A percentile compares a stretch with the other conserved stretches of the same genome.
These are phyloP conservation scores for Caenorhabditis japonica DNA, from an alignment of 2,888 invertebrate species.

Conservation along the genomic window DNA sequence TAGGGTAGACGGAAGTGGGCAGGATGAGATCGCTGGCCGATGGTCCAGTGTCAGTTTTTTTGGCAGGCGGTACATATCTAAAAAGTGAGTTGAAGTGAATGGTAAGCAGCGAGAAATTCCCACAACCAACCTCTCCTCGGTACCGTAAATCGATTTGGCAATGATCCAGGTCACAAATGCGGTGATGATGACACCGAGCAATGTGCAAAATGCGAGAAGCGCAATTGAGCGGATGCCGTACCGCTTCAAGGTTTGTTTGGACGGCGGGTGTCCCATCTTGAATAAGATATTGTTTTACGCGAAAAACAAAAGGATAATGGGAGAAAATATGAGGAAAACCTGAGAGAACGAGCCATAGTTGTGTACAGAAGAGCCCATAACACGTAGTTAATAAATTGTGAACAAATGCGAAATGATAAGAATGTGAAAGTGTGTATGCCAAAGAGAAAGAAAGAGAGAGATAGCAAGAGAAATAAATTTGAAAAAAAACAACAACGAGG, in stretches of 20 bases:
- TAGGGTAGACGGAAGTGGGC: conserved; percentile 57
- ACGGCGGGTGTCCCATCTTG: conserved; percentile 50
- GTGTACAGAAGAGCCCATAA: background rate
- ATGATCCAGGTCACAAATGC: conserved; percentile 39
- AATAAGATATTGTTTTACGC: background rate
- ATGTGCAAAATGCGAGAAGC: conserved; percentile 12
- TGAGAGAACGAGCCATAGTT: conserved; percentile 31
- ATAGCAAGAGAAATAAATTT: background rate
- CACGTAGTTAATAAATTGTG: background rate
- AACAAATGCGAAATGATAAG: conserved; percentile 12
- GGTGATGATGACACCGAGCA: conserved; percentile 27
- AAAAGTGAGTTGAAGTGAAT: background rate
- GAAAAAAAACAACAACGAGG: background rate
- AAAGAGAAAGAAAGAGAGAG: background rate
- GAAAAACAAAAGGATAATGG: background rate
- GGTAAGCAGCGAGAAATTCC: too few species aligned
- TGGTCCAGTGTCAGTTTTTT: conserved; percentile 21
- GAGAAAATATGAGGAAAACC: conserved; percentile 1
- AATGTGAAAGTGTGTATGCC: background rate
- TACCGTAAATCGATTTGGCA: conserved; percentile 4
- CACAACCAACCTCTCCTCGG: conserved; percentile 5
- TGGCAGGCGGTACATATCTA: background rate
- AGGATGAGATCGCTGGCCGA: conserved; percentile 66
- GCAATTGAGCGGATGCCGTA: background rate
- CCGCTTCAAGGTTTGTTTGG: conserved; percentile 19